Percentiles rank a stretch among this genome's conserved stretches.
Conservation (phyloP, 2,888 invertebrate genomes). For the Charanyca ferruginea region DNA sequence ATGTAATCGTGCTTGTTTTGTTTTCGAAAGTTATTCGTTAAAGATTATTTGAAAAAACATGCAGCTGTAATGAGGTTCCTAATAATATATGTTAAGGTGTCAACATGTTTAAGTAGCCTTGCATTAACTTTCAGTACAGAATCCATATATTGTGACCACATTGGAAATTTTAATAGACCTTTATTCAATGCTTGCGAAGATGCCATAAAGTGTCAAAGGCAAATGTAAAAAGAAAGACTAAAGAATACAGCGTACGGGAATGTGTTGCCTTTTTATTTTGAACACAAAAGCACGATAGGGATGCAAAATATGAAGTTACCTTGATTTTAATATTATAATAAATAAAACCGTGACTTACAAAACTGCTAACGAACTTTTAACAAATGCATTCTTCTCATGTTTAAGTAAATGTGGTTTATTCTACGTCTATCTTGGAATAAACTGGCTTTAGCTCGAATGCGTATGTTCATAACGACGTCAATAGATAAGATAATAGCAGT, state of each 20-base stretch:
- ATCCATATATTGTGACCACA: slow-evolving; percentile 35
- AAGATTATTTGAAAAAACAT: slow-evolving; percentile 28
- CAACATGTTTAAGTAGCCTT: slow-evolving; percentile 2
- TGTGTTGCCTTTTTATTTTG: slow-evolving; percentile 45
- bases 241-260: slow-evolving; percentile 40
- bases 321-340: slow-evolving; percentile 41
- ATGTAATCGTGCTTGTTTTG: slow-evolving; percentile 56
- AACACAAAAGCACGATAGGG: slow-evolving; percentile 53
- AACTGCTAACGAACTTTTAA: slow-evolving; percentile 58
- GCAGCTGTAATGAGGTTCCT: slow-evolving; percentile 10
- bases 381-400: slow-evolving; percentile 36
- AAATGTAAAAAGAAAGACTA: slow-evolving; percentile 36
- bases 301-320: slow-evolving; percentile 52
- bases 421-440: slow-evolving; percentile 32
- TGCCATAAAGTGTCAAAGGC: slow-evolving; percentile 55
- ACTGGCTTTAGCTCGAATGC: slow-evolving; percentile 21
- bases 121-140: slow-evolving; percentile 14
- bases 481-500: slow-evolving; percentile 44
- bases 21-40: slow-evolving; percentile 55
- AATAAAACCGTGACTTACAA: slow-evolving; percentile 50
- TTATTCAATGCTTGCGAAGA: slow-evolving; percentile 50
- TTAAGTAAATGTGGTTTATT: slow-evolving; percentile 45
- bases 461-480: slow-evolving; percentile 48
- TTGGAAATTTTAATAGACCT: slow-evolving; percentile 46
- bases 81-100: slow-evolving; percentile 25